These are phyloP conservation scores for Uria aalge DNA, from an alignment of 2,113 vertebrate genomes.

Conservation along the genomic window DNA sequence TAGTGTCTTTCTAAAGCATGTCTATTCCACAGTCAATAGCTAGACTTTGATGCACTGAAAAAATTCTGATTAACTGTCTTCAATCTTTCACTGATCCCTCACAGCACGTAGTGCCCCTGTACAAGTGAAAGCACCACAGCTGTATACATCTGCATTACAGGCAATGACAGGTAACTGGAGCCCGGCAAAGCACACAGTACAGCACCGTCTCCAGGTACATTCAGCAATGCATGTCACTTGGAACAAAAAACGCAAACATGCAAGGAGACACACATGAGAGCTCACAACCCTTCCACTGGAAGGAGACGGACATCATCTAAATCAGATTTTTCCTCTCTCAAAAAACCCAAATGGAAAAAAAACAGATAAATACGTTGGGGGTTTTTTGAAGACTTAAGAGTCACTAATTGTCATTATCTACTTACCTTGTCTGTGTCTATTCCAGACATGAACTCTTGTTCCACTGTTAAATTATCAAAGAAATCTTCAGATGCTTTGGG, in stretches of 20 bases:
- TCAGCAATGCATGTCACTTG: background rate
- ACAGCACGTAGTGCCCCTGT: rapidly evolving
- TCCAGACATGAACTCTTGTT: slow-evolving; percentile 99
- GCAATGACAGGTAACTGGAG: background rate
- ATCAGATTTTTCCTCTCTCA: background rate
- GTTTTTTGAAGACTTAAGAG: background rate
- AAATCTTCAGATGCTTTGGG: slow-evolving; percentile 95
- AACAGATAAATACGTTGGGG: rapidly evolving
- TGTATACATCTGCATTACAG: too few relatives aligned
- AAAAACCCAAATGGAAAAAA: background rate
- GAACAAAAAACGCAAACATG: background rate
- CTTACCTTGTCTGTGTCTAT: slow-evolving; percentile 98
- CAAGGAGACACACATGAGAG: background rate
- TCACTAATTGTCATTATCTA: background rate
- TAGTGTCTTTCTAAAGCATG: background rate
- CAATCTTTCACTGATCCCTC: background rate
- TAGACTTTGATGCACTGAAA: background rate
- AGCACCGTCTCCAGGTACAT: background rate
- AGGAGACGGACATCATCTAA: background rate
- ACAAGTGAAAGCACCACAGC: background rate
- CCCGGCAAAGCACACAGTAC: background rate
- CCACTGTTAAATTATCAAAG: slow-evolving; percentile 96
- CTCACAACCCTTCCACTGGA: background rate
- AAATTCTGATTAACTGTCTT: background rate
- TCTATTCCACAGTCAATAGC: background rate